Evolutionary conservation across 2,113 vertebrate genomes (phyloP), one percentile per base, ranked within the genome.

Genomic region (Corythoichthys intestinalis): DNA sequence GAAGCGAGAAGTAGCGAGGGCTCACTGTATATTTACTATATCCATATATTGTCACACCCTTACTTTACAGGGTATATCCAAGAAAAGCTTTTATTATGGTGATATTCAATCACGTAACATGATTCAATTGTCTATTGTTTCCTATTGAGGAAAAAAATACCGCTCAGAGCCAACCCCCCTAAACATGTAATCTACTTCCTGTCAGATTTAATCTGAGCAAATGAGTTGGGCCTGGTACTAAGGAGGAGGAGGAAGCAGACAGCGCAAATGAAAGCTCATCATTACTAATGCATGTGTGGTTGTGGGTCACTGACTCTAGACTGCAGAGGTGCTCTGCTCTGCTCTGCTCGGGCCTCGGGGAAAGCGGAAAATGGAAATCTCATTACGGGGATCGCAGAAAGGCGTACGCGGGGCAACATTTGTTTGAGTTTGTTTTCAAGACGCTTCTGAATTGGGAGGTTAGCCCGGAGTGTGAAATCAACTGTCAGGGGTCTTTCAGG

Each of bases 221-320:
- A 64, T 54, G 63, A 63, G 54, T 35, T 17, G 52, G 64, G 60
- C 60, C 3, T 37, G 60, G 66, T 56, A n/a, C 67, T 74, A 66
- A 38, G 35, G 72, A 54, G 17, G 34, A 0, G 47, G 57, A 59
- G 0, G 9, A 60, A n/a, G 10, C 58, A 50, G 59, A 20, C 39
- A n/a, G 59, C 39, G 35, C 64, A 47, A 44, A n/a, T 6, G 49
- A 65, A 65, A 17, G 39, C 68, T 37, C 28, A 17, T 74, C 60
- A 72, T 82, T 76, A 84, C 53, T 83, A 74, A 81, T 81, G 64
- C 73, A 82, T 77, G 79, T 66, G 77, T 58, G 74, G 57, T 38
- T 12, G 37, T 73, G 68, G 60, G 61, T 74, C 75, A 80, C 39
- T 78, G 80, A 71, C 46, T 79, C 57, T 78, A 81, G 46, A 61